Conservation (phyloP, 2,888 invertebrate species). For the Hesperia comma region DNA sequence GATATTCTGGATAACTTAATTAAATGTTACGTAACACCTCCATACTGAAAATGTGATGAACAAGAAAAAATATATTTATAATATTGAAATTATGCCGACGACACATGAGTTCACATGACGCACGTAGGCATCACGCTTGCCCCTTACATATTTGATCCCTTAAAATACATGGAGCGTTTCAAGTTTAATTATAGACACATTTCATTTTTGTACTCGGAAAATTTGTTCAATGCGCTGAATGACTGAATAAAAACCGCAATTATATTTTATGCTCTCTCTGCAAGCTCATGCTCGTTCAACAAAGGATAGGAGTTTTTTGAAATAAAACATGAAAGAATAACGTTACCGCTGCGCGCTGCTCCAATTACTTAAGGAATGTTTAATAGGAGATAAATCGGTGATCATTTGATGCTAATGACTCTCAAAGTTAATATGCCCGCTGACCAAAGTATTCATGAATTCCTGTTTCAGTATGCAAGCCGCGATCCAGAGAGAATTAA, state of each 20-base stretch:
- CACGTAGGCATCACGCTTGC: too few species aligned
- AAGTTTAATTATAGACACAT: constrained; percentile 15
- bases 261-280: constrained; percentile 28
- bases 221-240: constrained; percentile 18
- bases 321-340: constrained; percentile 16
- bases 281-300: constrained; percentile 21
- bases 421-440: constrained; percentile 24
- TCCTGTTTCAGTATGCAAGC: constrained; percentile 41
- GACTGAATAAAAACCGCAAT: constrained; percentile 18
- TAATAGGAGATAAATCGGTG: constrained; percentile 24
- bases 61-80: too few species aligned
- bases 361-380: constrained; percentile 25
- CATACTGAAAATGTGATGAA: too few species aligned
- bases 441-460: constrained; percentile 29
- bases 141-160: too few species aligned
- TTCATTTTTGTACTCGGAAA: constrained; percentile 20
- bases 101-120: too few species aligned
- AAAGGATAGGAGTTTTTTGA: constrained; percentile 12
- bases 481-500: constrained; percentile 48
- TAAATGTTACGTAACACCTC: too few species aligned
- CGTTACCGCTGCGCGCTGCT: constrained; percentile 1
- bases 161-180: too few species aligned
- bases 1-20: too few species aligned
- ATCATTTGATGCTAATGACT: constrained; percentile 25
- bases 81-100: too few species aligned